Percentiles rank a stretch among this genome's conserved stretches.
phyloP scores from a whole-genome alignment of 2,888 invertebrate genomes.

The Acanthacorydalis orientalis region DNA sequence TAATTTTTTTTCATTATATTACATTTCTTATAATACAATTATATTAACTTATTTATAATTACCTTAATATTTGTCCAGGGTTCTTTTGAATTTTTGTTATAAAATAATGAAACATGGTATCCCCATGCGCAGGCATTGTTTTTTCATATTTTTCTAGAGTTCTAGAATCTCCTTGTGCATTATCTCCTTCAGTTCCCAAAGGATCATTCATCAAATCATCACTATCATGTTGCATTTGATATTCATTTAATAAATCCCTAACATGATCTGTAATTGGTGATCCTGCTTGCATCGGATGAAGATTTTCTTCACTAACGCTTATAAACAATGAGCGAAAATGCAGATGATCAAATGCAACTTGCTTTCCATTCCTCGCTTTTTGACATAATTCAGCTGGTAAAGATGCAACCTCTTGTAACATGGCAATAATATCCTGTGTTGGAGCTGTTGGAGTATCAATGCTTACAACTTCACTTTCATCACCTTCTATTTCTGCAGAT shows the following conservation, averaged over 20 bases:
- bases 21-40: not conserved
- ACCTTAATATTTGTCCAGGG: slow-evolving; percentile 75
- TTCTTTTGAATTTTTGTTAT: slow-evolving; percentile 51
- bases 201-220: slow-evolving; percentile 8
- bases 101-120: slow-evolving; percentile 67
- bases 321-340: slow-evolving; percentile 37
- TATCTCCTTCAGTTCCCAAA: slow-evolving; percentile 15
- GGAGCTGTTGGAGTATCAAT: slow-evolving; percentile 61
- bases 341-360: slow-evolving; percentile 20
- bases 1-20: not conserved
- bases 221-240: slow-evolving; percentile 33
- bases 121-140: slow-evolving; percentile 62
- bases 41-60: slow-evolving; percentile 13
- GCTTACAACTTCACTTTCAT: slow-evolving; percentile 59
- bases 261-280: slow-evolving; percentile 37
- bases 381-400: slow-evolving; percentile 27
- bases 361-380: slow-evolving; percentile 13
- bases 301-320: slow-evolving; percentile 40
- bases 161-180: slow-evolving; percentile 16
- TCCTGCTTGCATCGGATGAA: slow-evolving; percentile 12
- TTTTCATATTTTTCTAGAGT: slow-evolving; percentile 62
- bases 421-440: slow-evolving; percentile 46
- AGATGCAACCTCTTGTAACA: slow-evolving; percentile 48
- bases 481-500: slow-evolving; percentile 69
- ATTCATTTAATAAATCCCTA: slow-evolving; percentile 41